Percentiles rank a stretch among this genome's conserved stretches.
Evolutionary conservation across 2,113 vertebrate genomes (phyloP).

Genomic region (Maccullochella peelii): DNA sequence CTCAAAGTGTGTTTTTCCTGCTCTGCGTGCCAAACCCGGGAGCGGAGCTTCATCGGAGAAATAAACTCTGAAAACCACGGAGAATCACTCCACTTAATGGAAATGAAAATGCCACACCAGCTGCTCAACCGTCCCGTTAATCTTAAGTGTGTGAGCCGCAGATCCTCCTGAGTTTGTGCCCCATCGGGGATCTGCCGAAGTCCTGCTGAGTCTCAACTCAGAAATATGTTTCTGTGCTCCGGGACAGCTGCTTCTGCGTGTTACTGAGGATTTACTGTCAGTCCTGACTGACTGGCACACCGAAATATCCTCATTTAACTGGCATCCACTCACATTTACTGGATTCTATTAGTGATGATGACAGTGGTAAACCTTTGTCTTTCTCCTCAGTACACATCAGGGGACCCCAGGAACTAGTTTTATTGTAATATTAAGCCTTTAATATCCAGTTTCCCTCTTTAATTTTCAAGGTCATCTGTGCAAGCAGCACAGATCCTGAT

Average conservation of each 20-base stretch:
- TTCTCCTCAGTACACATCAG: too few relatives aligned
- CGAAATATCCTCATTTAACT: too few relatives aligned
- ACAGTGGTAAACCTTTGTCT: too few relatives aligned
- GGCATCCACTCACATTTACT: too few relatives aligned
- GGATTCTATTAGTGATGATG: too few relatives aligned
- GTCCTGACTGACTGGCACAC: background rate
- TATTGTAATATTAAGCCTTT: too few relatives aligned
- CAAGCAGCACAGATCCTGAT: too few relatives aligned
- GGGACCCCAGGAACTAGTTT: too few relatives aligned
- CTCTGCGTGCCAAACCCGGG: background rate
- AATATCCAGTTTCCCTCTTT: too few relatives aligned
- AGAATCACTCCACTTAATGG: constrained; percentile 17
- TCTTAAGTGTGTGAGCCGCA: background rate
- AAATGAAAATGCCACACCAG: constrained; percentile 2
- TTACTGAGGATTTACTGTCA: constrained; percentile 19
- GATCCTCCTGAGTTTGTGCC: background rate
- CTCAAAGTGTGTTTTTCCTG: background rate
- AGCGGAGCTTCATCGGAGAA: constrained; percentile 1
- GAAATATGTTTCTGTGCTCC: background rate
- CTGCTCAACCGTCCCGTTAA: background rate
- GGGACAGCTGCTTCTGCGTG: background rate
- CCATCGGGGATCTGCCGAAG: background rate
- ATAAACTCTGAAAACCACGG: constrained; percentile 9
- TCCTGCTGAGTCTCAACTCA: constrained; percentile 2
- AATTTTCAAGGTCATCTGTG: too few relatives aligned